Conservation (phyloP, 1,140 invertebrate species). For the Ruditapes philippinarum region DNA sequence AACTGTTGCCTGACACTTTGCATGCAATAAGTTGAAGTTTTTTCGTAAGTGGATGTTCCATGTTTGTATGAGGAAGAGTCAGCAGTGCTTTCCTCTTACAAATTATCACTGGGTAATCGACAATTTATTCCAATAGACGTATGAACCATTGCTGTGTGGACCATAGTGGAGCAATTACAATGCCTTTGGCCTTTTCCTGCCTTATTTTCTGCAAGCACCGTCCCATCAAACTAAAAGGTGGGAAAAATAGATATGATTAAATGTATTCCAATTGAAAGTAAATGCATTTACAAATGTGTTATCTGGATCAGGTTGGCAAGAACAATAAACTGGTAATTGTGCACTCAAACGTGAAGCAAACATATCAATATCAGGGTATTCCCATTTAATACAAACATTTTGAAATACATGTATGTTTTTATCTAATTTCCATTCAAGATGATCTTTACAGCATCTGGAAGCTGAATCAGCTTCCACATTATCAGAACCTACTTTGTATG, state of each 20-base stretch:
- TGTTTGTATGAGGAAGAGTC: neutral
- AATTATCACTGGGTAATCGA: neutral
- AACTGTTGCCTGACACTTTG: conserved; percentile 41
- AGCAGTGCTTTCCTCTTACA: neutral
- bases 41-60: neutral
- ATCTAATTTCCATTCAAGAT: neutral
- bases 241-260: neutral
- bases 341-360: neutral
- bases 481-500: conserved; percentile 30
- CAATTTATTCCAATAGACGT: neutral
- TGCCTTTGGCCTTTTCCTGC: neutral
- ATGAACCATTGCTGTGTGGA: neutral
- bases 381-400: neutral
- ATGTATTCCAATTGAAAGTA: neutral
- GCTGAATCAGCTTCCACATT: conserved; percentile 67
- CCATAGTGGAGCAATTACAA: neutral
- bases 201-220: neutral
- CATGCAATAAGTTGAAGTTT: conserved; percentile 38
- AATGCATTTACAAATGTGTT: neutral
- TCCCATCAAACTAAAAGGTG: neutral
- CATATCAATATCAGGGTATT: neutral
- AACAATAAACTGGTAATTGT: neutral
- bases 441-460: conserved; percentile 59
- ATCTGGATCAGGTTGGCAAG: neutral
- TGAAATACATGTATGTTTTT: conserved; percentile 27